Base-by-base conservation (phyloP, 2,797 vertebrate genomes). In the Ceryle rudis region DNA sequence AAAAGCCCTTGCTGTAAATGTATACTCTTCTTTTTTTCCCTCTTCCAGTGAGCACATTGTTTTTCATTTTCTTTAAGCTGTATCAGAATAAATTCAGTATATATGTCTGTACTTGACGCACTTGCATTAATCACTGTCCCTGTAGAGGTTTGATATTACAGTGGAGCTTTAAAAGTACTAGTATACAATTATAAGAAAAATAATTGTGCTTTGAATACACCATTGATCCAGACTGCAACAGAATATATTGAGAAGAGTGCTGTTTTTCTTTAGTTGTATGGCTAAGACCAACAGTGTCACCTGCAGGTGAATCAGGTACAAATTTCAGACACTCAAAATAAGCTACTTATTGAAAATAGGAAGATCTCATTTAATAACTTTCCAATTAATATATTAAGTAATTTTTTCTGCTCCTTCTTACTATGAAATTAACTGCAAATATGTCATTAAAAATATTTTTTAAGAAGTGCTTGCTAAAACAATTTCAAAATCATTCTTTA, bases 221-320 rank as follows among this genome's bases (percentile, higher is more conserved):
- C 74, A 86, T 96, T 95, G 74, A 95, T 97, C 93, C 80, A 73
- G 81, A 67, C 70, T 88, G 89, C 72, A 16, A 31, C 74, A 93
- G 87, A 89, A 72, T 80, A 80, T n/a, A 42, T 81, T 62, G 57
- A 65, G 64, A 62, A 51, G 65, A 91, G 66, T 52, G 71, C 71
- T 91, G 5, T 77, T 92, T 69, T 61, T 81, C 82, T 70, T 94
- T 44, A 15, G 14, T 84, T 92, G 28, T 95, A 26, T 82, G 58
- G 10, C 88, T 96, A 95, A 97, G 97, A 91, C 80, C 97, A 97
- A 97, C 94, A 97, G 97, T 97, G 97, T 97, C 97, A 97, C 97
- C 97, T 98, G 93, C 97, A 97, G 97, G 97, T 96, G 94, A 97
- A 88, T 90, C 31, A 74, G 55, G 75, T 77, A 81, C 47, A 89